Percentiles rank a stretch among this genome's conserved stretches.
Evolutionary conservation across 2,797 vertebrate species (phyloP).

Genomic region (Rhinophrynus dorsalis): DNA sequence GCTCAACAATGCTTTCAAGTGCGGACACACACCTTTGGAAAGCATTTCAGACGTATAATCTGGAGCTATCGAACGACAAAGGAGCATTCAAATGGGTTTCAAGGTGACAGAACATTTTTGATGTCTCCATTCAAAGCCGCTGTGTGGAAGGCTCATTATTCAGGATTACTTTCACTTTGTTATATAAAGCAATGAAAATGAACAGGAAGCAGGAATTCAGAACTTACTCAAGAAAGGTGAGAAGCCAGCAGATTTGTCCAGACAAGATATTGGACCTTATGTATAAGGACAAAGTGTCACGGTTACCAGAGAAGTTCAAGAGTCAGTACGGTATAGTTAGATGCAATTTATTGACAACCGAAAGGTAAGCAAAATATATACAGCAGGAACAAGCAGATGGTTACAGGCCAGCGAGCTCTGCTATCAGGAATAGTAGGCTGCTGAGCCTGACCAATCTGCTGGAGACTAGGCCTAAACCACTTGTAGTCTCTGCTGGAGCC

Average conservation of each 20-base stretch:
- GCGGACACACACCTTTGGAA: slow-evolving; percentile 30
- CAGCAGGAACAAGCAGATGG: no score
- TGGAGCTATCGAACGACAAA: slow-evolving; percentile 39
- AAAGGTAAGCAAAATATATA: no score
- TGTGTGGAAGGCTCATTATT: slow-evolving; percentile 26
- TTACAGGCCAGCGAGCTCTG: no score
- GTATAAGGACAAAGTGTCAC: no score
- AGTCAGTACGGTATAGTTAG: no score
- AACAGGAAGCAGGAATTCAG: not conserved
- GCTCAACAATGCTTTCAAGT: slow-evolving; percentile 37
- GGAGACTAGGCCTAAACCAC: no score
- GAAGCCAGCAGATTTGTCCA: not conserved
- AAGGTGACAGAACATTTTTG: slow-evolving; percentile 42
- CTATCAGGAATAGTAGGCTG: no score
- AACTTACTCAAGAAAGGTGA: not conserved
- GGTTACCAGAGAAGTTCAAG: no score
- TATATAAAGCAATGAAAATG: slow-evolving; percentile 1
- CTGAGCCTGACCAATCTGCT: no score
- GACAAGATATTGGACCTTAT: no score
- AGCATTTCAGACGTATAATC: slow-evolving; percentile 35
- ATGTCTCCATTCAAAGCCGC: slow-evolving; percentile 31
- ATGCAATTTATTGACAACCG: no score
- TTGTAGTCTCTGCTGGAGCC: no score
- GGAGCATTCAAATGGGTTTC: slow-evolving; percentile 42
- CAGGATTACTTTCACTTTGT: not conserved